Base-by-base conservation (phyloP, 2,113 vertebrate genomes). In the Semnopithecus entellus region DNA sequence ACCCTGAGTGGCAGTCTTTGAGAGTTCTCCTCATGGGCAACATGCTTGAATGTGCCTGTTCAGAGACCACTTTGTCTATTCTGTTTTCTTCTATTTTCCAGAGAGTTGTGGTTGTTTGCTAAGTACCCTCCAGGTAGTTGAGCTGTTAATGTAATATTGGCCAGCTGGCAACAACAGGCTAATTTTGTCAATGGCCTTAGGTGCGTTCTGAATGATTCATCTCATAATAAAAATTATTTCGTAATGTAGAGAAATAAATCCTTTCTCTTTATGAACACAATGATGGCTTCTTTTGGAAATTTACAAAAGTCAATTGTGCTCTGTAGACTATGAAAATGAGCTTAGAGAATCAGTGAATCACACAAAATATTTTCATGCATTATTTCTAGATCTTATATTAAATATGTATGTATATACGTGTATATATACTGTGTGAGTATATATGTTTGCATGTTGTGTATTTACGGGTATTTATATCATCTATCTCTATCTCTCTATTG, bases 211-310 rank as follows among this genome's bases (percentile, higher is more conserved):
- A 91, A 81, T 95, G 80, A 97, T 88, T 94, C 5, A 84, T 45
- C 23, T 78, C 68, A 88, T 75, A 79, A 70, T 87, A 93, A 95
- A 95, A 82, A 86, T 50, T 23, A 75, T 43, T 85, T 45, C 25
- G 64, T 88, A 88, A 92, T 61, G 79, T 45, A 75, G n/a, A 92
- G 5, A 91, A 90, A 94, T 80, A 93, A 84, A 55, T 95, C 3
- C 13, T 76, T 93, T 92, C 27, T 68, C 38, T 89, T 88, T 78
- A 52, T 57, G 20, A 90, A 93, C 14, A 84, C 11, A 95, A 59
- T 25, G 17, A 85, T 48, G 40, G 17, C 3, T 32, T 78, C 59
- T 73, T 89, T 66, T 88, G 4, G 5, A 76, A 92, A 40, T 55
- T 75, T 59, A 59, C 17, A 59, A 38, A 80, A 91, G 4, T 68